phyloP scores from a whole-genome alignment of 37 sponge, comb jelly and placozoan genomes.

The Halichondria panicea region DNA sequence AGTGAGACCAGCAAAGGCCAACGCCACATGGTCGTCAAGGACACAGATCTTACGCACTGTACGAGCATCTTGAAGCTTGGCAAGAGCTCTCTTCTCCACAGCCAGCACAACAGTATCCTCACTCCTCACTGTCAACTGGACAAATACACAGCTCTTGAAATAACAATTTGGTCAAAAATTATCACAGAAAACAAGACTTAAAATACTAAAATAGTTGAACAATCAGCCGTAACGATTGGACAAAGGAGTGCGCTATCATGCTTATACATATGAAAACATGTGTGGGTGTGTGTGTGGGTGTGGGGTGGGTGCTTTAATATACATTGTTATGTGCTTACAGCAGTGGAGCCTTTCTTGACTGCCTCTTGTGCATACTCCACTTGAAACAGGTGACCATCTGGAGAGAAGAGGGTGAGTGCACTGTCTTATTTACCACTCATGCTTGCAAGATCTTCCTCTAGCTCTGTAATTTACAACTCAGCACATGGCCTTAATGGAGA shows the following conservation, averaged over 20 bases:
- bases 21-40: conserved; percentile 95
- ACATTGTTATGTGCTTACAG: conserved; percentile 63
- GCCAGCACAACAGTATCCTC: conserved; percentile 91
- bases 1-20: conserved; percentile 98
- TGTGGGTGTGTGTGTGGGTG: no score
- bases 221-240: no score
- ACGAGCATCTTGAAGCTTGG: conserved; percentile 95
- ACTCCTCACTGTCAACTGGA: conserved; percentile 92
- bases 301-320: no score
- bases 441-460: no score
- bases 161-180: no score
- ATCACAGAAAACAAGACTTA: no score
- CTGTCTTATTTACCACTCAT: conserved; percentile 85
- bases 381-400: conserved; percentile 99
- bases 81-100: conserved; percentile 96
- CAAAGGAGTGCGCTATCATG: no score
- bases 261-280: no score
- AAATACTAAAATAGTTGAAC: no score
- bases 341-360: conserved; percentile 98
- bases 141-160: no score
- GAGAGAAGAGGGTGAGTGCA: conserved; percentile 97
- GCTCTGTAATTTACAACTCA: no score
- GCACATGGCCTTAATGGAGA: no score
- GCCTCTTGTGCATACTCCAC: conserved; percentile 99
- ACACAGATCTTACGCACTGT: conserved; percentile 95